Base-by-base conservation (phyloP, 2,888 invertebrate genomes). In the Cerceris ruficornis region DNA sequence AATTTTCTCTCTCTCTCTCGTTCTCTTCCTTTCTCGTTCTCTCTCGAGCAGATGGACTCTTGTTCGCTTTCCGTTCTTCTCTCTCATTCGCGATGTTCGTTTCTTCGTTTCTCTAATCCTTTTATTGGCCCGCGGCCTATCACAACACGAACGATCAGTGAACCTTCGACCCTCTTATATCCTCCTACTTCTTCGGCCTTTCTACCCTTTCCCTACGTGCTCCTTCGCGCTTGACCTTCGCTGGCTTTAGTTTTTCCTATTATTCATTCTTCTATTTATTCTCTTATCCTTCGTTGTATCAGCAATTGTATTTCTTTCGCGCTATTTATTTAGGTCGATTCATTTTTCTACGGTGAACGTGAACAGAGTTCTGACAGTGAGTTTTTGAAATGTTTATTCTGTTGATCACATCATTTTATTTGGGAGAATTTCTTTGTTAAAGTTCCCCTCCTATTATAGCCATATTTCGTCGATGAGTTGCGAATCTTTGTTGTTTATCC, bases 91-190 rank as follows among this genome's bases (percentile, higher is more conserved):
- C 50, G 28, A 50, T 15, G 39, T 62, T 50, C 11, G 14, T 39
- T 42, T 15, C 41, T 49, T 14, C 13, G n/a, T 46, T 60, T 55
- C 14, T 61, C 62, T 49, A 50, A 59, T 84, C 71, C 80, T 88
- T 86, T 88, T 86, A 87, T 86, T 88, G 84, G 66, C 80, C 67
- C 69, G 70, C 80, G 81, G 82, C 83, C 86, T 88, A 89, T 88
- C 86, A 81, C 85, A 87, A 89, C 87, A 87, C 87, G 85, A 81
- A 84, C 88, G 86, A 84, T 80, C 83, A 80, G 75, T 82, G 89
- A 87, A 87, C 88, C 81, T 75, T 80, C 80, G 89, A 89, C 88
- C 87, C 80, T 73, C 69, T 64, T 60, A 58, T 72, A 75, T 80
- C 77, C 79, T 82, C 77, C 69, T 70, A 49, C 69, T 43, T 59